Conservation (phyloP, 2,797 vertebrate species). For the Gastrophryne carolinensis region DNA sequence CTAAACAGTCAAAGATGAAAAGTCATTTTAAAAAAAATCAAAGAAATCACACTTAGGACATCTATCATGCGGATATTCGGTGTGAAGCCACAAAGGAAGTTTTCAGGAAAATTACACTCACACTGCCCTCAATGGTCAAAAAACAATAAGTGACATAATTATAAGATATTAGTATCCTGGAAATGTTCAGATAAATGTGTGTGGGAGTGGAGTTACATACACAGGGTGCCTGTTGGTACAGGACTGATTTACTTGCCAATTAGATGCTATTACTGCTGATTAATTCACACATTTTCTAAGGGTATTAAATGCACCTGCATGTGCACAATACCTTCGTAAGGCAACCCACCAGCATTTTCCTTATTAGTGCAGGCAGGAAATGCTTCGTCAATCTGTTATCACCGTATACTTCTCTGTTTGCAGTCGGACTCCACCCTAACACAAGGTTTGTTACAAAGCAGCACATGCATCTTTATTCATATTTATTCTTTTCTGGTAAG, state of each 20-base stretch:
- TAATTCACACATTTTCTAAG: constrained; percentile 64
- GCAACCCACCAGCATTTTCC: constrained; percentile 56
- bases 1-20: constrained; percentile 36
- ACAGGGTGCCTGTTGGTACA: constrained; percentile 56
- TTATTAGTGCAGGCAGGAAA: constrained; percentile 52
- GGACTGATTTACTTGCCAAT: constrained; percentile 59
- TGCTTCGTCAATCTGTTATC: constrained; percentile 46
- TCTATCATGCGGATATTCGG: constrained; percentile 42
- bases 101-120: constrained; percentile 57
- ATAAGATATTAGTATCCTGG: constrained; percentile 60
- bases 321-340: constrained; percentile 46
- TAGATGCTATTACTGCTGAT: constrained; percentile 60
- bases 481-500: constrained; percentile 5
- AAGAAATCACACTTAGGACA: constrained; percentile 44
- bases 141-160: constrained; percentile 62
- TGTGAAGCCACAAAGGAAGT: constrained; percentile 44
- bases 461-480: constrained; percentile 4
- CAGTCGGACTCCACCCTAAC: constrained; percentile 36
- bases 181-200: constrained; percentile 60
- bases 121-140: constrained; percentile 63
- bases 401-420: constrained; percentile 44
- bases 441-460: constrained; percentile 17
- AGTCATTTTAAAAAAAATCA: constrained; percentile 21
- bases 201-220: constrained; percentile 60
- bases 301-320: constrained; percentile 57